Percentiles rank a stretch among this genome's conserved stretches.
These are phyloP conservation scores for Rhinolophus ferrumequinum DNA, from an alignment of 2,113 vertebrate species.

Conservation along the genomic window DNA sequence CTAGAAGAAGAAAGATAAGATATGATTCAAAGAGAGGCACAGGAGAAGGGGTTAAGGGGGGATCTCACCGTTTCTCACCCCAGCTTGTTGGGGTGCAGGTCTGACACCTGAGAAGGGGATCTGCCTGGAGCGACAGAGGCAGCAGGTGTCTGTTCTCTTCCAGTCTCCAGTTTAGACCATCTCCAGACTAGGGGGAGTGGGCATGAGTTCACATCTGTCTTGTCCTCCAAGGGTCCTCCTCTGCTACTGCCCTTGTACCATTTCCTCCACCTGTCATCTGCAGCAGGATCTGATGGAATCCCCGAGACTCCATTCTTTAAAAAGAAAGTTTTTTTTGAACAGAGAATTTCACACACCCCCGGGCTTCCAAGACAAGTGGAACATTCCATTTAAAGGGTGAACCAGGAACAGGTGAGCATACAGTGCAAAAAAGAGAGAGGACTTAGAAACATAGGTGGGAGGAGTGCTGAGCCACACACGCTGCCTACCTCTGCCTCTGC, in stretches of 20 bases:
- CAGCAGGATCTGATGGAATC: not conserved
- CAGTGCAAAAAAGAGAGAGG: not conserved
- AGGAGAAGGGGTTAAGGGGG: not conserved
- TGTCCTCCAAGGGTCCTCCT: not conserved
- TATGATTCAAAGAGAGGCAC: not conserved
- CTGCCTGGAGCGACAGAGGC: not conserved
- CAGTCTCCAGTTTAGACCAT: not conserved
- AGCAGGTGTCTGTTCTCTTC: not conserved
- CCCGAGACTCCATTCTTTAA: not conserved
- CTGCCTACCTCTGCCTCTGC: not conserved
- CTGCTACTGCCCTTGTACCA: not conserved
- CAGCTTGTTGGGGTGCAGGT: not conserved
- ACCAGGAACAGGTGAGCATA: constrained; percentile 51
- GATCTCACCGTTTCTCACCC: not conserved
- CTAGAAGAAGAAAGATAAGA: not conserved
- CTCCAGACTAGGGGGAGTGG: not conserved
- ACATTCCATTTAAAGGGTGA: constrained; percentile 67
- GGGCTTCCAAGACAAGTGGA: constrained; percentile 5
- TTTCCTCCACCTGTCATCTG: not conserved
- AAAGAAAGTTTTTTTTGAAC: not conserved
- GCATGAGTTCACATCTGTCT: not conserved
- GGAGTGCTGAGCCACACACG: not conserved
- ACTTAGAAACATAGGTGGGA: not conserved
- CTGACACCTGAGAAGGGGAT: not conserved
- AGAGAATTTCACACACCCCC: not conserved